phyloP scores from a whole-genome alignment of 2,797 vertebrate genomes.

The Mustela erminea region DNA sequence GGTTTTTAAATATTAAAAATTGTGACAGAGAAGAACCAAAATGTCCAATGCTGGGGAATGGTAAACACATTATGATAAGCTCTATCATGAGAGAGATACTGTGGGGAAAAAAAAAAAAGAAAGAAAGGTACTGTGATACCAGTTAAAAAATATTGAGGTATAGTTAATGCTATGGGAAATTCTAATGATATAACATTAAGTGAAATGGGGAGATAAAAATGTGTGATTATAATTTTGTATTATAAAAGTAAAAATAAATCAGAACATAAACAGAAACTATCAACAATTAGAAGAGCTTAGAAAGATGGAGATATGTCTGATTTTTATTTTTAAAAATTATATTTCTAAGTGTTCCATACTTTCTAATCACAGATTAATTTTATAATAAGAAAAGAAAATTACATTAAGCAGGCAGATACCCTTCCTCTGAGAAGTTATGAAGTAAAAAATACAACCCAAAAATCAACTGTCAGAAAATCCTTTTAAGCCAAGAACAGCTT shows the following conservation, averaged over 20 bases:
- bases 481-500: neutral
- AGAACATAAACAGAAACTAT: constrained; percentile 14
- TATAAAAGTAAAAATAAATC: constrained; percentile 31
- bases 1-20: neutral
- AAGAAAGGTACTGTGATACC: neutral
- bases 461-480: neutral
- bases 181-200: neutral
- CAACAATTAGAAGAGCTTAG: neutral
- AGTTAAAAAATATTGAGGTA: neutral
- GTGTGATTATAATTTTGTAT: neutral
- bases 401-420: neutral
- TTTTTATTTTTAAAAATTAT: constrained; percentile 26
- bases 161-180: neutral
- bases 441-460: neutral
- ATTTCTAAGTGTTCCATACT: neutral
- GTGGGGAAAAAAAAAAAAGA: neutral
- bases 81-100: neutral
- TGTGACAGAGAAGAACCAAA: neutral
- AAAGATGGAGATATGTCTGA: neutral
- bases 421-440: neutral
- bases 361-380: constrained; percentile 19
- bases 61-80: neutral
- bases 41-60: neutral
- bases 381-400: neutral
- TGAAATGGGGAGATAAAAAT: neutral